These are phyloP conservation scores for Drosophila funebris DNA, from an alignment of 1,140 invertebrate genomes.

Conservation along the genomic window DNA sequence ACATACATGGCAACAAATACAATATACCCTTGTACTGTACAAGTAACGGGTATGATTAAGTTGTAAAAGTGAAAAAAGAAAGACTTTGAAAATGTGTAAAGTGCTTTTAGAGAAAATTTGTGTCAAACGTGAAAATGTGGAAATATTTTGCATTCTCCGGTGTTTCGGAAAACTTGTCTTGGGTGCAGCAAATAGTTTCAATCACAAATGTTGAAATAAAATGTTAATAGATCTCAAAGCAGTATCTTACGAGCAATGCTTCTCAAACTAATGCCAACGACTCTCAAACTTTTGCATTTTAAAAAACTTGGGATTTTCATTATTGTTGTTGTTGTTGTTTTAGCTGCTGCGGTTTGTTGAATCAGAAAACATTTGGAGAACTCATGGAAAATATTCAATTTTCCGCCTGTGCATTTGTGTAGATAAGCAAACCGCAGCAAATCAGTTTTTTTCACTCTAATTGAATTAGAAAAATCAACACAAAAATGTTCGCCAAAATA, in stretches of 20 bases:
- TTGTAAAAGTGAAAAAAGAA: slow-evolving; percentile 65
- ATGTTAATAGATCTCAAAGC: not conserved
- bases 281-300: not conserved
- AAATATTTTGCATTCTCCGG: slow-evolving; percentile 17
- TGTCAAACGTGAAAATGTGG: slow-evolving; percentile 20
- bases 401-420: not conserved
- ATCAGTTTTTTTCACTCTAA: slow-evolving; percentile 25
- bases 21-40: too few species aligned
- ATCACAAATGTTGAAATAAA: not conserved
- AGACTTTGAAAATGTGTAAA: slow-evolving; percentile 40
- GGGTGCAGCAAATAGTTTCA: not conserved
- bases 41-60: slow-evolving; percentile 64
- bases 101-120: slow-evolving; percentile 45
- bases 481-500: slow-evolving; percentile 25
- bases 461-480: slow-evolving; percentile 41
- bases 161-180: slow-evolving; percentile 8
- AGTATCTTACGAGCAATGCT: not conserved
- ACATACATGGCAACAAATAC: too few species aligned
- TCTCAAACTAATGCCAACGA: not conserved
- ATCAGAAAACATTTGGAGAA: slow-evolving; percentile 10
- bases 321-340: not conserved
- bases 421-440: slow-evolving; percentile 45
- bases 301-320: slow-evolving; percentile 1
- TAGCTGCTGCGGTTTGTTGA: slow-evolving; percentile 8
- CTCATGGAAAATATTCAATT: slow-evolving; percentile 26